These are phyloP conservation scores for Turritopsis rubra DNA, from an alignment of 30 jellyfish, hydroid and myxozoan species.

Conservation along the genomic window DNA sequence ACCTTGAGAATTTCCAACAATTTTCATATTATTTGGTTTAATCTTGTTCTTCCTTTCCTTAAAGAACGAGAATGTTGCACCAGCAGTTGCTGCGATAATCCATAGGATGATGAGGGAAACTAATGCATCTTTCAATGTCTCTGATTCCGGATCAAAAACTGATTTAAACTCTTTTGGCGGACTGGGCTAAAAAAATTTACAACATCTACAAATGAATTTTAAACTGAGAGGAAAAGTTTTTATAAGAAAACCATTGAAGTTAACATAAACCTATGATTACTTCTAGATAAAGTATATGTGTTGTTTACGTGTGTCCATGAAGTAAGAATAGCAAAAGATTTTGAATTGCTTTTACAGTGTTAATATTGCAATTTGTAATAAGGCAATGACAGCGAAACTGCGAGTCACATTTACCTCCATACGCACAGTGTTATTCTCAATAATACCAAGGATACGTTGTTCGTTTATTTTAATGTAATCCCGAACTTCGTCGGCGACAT, in stretches of 20 bases:
- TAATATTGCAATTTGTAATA: too few species aligned
- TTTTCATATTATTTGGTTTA: not conserved
- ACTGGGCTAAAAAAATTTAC: not conserved
- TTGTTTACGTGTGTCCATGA: too few species aligned
- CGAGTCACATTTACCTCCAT: slow-evolving; percentile 25
- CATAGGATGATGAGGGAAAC: not conserved
- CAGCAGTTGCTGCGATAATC: not conserved
- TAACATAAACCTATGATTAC: too few species aligned
- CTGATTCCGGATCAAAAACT: slow-evolving; percentile 1
- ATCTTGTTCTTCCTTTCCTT: not conserved
- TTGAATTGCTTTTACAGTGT: too few species aligned
- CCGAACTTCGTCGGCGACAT: slow-evolving; percentile 16
- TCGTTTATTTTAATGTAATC: slow-evolving; percentile 13
- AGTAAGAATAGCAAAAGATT: too few species aligned
- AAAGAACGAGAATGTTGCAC: not conserved
- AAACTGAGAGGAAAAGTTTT: not conserved
- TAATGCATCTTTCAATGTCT: not conserved
- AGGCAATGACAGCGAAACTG: too few species aligned
- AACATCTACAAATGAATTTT: not conserved
- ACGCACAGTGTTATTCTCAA: slow-evolving; percentile 14
- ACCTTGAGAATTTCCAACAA: not conserved
- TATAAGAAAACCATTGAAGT: too few species aligned
- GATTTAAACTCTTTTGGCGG: not conserved
- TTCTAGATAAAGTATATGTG: too few species aligned
- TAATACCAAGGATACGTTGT: slow-evolving; percentile 1